A percentile compares a stretch with the other conserved stretches of the same genome.
These are phyloP conservation scores for Syndactyla subalaris DNA, from an alignment of 2,797 vertebrate species.

Conservation along the genomic window DNA sequence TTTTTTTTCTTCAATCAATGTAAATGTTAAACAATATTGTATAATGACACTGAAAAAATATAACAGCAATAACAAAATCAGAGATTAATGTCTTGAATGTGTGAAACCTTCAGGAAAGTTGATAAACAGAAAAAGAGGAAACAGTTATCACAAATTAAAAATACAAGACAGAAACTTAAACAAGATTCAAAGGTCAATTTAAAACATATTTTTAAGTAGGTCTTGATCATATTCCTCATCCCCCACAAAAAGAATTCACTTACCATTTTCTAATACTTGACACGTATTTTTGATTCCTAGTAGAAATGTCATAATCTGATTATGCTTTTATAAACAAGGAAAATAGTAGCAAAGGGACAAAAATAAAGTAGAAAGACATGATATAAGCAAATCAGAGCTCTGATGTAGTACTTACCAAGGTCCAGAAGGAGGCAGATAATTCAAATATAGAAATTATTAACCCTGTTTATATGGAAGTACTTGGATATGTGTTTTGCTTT, in stretches of 20 bases:
- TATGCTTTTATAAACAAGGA: neutral
- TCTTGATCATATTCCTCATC: neutral
- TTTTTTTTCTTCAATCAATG: neutral
- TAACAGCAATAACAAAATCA: conserved; percentile 3
- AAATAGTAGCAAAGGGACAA: neutral
- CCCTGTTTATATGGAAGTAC: neutral
- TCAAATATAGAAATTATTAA: neutral
- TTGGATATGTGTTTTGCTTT: neutral
- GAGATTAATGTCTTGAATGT: conserved; percentile 22
- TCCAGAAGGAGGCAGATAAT: neutral
- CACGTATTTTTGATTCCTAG: neutral
- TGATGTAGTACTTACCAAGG: neutral
- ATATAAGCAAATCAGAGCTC: neutral
- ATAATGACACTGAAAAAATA: conserved; percentile 19
- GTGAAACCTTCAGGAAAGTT: conserved; percentile 31
- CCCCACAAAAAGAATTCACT: neutral
- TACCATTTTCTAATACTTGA: conserved; percentile 1
- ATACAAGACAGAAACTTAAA: conserved; percentile 36
- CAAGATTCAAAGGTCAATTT: conserved; percentile 39
- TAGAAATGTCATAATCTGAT: neutral
- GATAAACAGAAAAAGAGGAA: conserved; percentile 36
- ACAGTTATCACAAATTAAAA: conserved; percentile 22
- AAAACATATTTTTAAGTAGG: conserved; percentile 34
- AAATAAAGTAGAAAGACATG: neutral
- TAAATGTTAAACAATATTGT: conserved; percentile 17